A percentile compares a stretch with the other conserved stretches of the same genome.
phyloP scores from a whole-genome alignment of 2,797 vertebrate species.

The Amniataba percoides region DNA sequence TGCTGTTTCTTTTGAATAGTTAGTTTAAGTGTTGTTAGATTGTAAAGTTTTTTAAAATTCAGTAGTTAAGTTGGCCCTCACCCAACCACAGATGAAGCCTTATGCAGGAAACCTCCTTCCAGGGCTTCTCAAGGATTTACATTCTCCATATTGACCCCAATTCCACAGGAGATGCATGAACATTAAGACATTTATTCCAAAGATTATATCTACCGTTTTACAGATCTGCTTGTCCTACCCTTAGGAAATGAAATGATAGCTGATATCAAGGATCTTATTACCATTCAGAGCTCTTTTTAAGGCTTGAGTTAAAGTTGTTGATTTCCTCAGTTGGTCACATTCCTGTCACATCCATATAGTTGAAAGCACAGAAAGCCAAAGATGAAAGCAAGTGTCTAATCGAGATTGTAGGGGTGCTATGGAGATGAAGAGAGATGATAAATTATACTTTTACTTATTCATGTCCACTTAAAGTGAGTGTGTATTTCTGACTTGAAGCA shows the following conservation, averaged over 20 bases:
- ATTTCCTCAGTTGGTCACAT: constrained; percentile 16
- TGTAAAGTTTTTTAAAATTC: neutral
- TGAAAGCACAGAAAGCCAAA: too few relatives aligned
- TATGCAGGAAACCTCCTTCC: neutral
- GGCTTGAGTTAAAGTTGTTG: neutral
- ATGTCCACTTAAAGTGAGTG: too few relatives aligned
- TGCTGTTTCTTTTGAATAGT: constrained; percentile 24
- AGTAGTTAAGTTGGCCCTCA: constrained; percentile 8
- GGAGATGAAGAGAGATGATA: neutral
- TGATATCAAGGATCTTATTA: neutral
- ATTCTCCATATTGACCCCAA: neutral
- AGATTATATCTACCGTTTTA: neutral
- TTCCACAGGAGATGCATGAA: neutral
- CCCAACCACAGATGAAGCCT: neutral
- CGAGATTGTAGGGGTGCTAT: neutral
- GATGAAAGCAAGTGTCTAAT: neutral
- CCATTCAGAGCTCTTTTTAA: neutral
- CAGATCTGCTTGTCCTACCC: neutral
- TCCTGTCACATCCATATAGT: neutral
- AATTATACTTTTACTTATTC: neutral
- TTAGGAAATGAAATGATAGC: neutral
- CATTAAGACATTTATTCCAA: neutral
- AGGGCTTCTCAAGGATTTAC: neutral
- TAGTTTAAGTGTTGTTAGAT: neutral
- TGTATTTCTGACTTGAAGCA: neutral